Percentiles rank a stretch among this genome's conserved stretches.
phyloP scores from a whole-genome alignment of 2,888 invertebrate species.

The Xanthorhoe designata region DNA sequence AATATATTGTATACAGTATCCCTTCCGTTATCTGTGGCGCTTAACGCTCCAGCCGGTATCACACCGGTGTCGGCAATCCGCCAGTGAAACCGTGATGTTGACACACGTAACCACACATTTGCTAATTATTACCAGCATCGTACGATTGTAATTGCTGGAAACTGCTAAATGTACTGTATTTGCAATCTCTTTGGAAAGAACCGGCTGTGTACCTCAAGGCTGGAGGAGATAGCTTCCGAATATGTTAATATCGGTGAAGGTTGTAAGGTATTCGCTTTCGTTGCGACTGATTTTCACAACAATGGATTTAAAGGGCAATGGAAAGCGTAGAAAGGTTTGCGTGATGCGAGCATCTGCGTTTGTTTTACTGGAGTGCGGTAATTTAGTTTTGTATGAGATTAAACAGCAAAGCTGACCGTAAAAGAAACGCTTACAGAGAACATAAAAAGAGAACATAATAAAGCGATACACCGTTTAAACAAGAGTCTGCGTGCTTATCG shows the following conservation, averaged over 20 bases:
- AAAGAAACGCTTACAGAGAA: conserved; percentile 4
- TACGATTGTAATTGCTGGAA: conserved; percentile 37
- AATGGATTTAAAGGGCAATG: conserved; percentile 21
- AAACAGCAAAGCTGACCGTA: conserved; percentile 10
- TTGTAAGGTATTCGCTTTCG: conserved; percentile 21
- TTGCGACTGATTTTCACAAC: conserved; percentile 28
- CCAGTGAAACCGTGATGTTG: conserved; percentile 32
- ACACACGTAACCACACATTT: conserved; percentile 38
- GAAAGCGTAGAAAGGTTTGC: conserved; percentile 22
- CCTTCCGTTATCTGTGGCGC: conserved; percentile 7
- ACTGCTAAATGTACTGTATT: conserved; percentile 18
- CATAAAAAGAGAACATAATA: conserved; percentile 4
- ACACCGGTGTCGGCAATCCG: conserved; percentile 17
- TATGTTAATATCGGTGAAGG: conserved; percentile 17
- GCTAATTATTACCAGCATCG: conserved; percentile 38
- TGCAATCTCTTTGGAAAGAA: conserved; percentile 35
- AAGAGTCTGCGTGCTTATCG: neutral
- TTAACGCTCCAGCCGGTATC: neutral
- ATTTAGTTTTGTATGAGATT: conserved; percentile 5
- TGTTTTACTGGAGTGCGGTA: conserved; percentile 20
- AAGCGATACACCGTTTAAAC: neutral
- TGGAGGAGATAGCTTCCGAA: conserved; percentile 18
- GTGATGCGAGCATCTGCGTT: conserved; percentile 9
- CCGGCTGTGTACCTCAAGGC: conserved; percentile 27
- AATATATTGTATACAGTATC: neutral